These are phyloP conservation scores for Dasypus novemcinctus DNA, from an alignment of 2,113 vertebrate species.

Conservation along the genomic window DNA sequence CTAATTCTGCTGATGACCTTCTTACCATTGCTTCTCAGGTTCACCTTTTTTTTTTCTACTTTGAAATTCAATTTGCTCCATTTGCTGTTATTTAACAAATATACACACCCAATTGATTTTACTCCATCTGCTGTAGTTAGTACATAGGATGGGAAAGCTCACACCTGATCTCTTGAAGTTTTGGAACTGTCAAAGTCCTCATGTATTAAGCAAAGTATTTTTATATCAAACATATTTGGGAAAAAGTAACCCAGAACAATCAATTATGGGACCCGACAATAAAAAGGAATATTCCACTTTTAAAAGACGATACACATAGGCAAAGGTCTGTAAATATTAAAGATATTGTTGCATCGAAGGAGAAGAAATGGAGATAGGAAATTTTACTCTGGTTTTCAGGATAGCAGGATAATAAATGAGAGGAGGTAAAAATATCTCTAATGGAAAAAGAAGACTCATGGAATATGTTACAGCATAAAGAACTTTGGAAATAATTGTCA, in stretches of 20 bases:
- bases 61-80: constrained; percentile 87
- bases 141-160: constrained; percentile 73
- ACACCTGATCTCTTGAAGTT: constrained; percentile 60
- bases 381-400: not conserved
- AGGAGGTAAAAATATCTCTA: not conserved
- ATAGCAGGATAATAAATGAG: not conserved
- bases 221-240: constrained; percentile 43
- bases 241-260: constrained; percentile 40
- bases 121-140: constrained; percentile 74
- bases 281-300: constrained; percentile 35
- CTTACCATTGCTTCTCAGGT: constrained; percentile 82
- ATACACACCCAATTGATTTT: constrained; percentile 84
- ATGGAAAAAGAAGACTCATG: not conserved
- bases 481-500: constrained; percentile 7
- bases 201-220: constrained; percentile 48
- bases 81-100: constrained; percentile 88
- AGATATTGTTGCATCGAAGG: not conserved
- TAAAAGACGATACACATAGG: not conserved
- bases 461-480: not conserved
- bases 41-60: constrained; percentile 79
- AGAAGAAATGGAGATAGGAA: not conserved
- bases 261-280: not conserved
- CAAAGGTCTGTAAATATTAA: not conserved
- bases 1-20: constrained; percentile 89
- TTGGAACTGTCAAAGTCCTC: constrained; percentile 59